Conservation (phyloP, 2,888 invertebrate species). For the Biston stratarius region DNA sequence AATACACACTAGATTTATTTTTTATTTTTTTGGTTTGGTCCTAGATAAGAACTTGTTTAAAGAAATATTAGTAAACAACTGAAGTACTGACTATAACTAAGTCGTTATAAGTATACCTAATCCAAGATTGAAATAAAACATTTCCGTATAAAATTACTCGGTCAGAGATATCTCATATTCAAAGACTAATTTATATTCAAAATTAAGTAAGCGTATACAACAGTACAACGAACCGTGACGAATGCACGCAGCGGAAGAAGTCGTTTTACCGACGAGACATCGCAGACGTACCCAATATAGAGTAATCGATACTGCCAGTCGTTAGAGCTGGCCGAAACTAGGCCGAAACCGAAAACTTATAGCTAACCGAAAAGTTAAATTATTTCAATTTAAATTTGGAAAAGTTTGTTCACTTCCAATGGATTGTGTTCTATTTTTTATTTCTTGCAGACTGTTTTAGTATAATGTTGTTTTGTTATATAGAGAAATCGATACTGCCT, state of each 20-base stretch:
- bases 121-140: not conserved
- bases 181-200: conserved; percentile 27
- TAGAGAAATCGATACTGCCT: conserved; percentile 46
- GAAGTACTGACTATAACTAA: no score
- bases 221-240: conserved; percentile 40
- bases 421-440: not conserved
- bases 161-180: conserved; percentile 8
- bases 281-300: conserved; percentile 52
- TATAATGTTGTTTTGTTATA: not conserved
- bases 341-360: conserved; percentile 24
- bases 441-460: not conserved
- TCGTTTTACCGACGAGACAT: conserved; percentile 50
- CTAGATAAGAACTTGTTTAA: no score
- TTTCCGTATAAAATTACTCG: conserved; percentile 3
- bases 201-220: conserved; percentile 28
- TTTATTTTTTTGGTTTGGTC: no score
- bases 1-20: no score
- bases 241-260: conserved; percentile 48
- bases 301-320: conserved; percentile 52
- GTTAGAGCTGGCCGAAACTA: conserved; percentile 36
- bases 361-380: conserved; percentile 4
- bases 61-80: no score
- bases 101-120: no score
- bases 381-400: not conserved
- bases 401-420: not conserved